A percentile compares a stretch with the other conserved stretches of the same genome.
Evolutionary conservation across 2,113 vertebrate species (phyloP).

Genomic region (Rhagologus leucostigma): DNA sequence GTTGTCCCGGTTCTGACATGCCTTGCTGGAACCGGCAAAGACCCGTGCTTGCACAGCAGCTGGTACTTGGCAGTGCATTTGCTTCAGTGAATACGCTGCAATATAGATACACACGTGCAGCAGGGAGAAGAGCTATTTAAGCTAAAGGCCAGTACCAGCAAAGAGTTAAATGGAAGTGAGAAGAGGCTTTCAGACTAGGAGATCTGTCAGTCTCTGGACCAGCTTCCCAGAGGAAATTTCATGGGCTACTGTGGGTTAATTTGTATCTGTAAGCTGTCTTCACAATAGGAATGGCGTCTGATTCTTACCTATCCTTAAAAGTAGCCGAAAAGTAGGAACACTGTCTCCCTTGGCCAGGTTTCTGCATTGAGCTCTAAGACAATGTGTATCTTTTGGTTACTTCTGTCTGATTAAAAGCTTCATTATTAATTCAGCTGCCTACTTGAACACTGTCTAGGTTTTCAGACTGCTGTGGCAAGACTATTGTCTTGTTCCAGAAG

Average conservation of each 20-base stretch:
- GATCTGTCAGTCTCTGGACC: background rate
- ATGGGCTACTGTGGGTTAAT: background rate
- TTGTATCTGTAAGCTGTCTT: background rate
- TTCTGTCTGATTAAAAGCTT: conserved; percentile 29
- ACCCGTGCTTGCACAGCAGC: background rate
- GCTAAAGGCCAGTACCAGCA: background rate
- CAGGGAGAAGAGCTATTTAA: background rate
- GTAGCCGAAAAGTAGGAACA: background rate
- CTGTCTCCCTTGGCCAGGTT: background rate
- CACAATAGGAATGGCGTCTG: background rate
- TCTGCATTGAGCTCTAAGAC: background rate
- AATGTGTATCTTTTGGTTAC: background rate
- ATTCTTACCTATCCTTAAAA: background rate
- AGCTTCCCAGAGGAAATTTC: background rate
- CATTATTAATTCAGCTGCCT: conserved; percentile 58
- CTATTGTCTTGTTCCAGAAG: conserved; percentile 16
- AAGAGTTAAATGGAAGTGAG: background rate
- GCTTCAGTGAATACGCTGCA: background rate
- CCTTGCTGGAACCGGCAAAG: background rate
- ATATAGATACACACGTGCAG: background rate
- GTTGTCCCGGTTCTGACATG: background rate
- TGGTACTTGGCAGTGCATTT: background rate
- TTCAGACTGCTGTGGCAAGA: conserved; percentile 39
- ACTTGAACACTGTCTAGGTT: conserved; percentile 37
- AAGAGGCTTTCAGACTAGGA: background rate